Conservation (phyloP, 1,140 invertebrate species). For the Musca vetustissima region DNA sequence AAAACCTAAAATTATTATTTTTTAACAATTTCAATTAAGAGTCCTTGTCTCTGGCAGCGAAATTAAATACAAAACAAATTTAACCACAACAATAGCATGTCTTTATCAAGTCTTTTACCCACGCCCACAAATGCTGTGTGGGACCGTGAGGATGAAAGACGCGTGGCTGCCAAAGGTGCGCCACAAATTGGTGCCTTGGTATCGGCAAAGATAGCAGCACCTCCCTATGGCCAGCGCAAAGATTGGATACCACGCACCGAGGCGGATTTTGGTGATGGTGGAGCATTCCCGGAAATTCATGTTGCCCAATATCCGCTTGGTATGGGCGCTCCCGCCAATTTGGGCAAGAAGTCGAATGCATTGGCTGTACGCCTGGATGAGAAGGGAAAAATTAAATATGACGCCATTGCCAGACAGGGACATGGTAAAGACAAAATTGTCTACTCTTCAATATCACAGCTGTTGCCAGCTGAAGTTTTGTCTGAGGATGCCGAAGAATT, state of each 20-base stretch:
- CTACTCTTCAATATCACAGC: constrained; percentile 92
- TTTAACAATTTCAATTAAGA: no score
- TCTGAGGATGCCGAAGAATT: constrained; percentile 88
- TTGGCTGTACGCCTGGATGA: constrained; percentile 92
- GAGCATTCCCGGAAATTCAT: constrained; percentile 97
- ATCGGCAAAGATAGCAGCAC: constrained; percentile 82
- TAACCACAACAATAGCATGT: constrained; percentile 26
- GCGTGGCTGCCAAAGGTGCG: constrained; percentile 61
- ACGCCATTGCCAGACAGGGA: constrained; percentile 91
- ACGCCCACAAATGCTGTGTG: constrained; percentile 80
- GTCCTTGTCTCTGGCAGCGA: no score
- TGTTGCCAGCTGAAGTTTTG: constrained; percentile 90
- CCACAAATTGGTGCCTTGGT: constrained; percentile 71
- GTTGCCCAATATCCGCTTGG: constrained; percentile 95
- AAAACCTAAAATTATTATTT: no score
- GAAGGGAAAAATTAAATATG: constrained; percentile 95
- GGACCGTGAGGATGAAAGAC: constrained; percentile 85
- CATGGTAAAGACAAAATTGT: constrained; percentile 97
- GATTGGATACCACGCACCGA: constrained; percentile 89
- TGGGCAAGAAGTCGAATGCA: constrained; percentile 73
- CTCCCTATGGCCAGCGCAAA: constrained; percentile 93
- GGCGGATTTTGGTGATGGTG: constrained; percentile 92
- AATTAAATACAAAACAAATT: no score
- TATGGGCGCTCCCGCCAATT: constrained; percentile 77
- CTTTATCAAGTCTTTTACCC: constrained; percentile 71